Base-by-base conservation (phyloP, 2,888 invertebrate genomes). In the Anagyrus pseudococci region DNA sequence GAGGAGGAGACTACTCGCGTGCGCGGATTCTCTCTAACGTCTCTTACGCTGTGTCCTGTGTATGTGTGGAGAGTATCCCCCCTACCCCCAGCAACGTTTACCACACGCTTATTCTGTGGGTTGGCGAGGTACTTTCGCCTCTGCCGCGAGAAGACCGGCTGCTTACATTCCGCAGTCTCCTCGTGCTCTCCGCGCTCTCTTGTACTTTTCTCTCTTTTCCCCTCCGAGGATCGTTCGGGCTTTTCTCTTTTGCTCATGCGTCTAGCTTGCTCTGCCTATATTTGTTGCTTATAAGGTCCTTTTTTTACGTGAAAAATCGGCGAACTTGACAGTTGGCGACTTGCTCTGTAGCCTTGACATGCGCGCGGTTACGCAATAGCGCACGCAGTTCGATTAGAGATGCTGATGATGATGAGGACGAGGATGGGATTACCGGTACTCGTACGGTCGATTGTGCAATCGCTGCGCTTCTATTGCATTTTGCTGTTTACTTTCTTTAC, bases 11-110 rank as follows among this genome's bases (percentile, higher is more conserved):
- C n/a, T n/a, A n/a, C n/a, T n/a, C n/a, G n/a, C n/a, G n/a, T n/a
- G n/a, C n/a, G n/a, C n/a, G n/a, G n/a, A n/a, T 10, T 29, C 29
- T 29, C 29, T 4, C 29, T 10, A 61, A 66, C 62, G 44, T 61
- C 63, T 63, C 65, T 55, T 17, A 23, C 23, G 53, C 33, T 67
- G 58, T 66, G 70, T 71, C 68, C 0, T 29, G 1, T 19, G n/a
- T 7, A 26, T 13, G 19, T 25, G 43, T 4, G 46, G 10, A 20
- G 17, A 15, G 29, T 26, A 29, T n/a, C n/a, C n/a, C n/a, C n/a
- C 29, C 29, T 4, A 29, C 10, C 4, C 29, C 10, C 10, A 29
- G 10, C 29, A 29, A 29, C 29, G 29, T 29, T 4, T 29, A 10
- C 29, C 29, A 29, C 10, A 29, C 29, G 10, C 10, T 4, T 29